These are phyloP conservation scores for Portevinia maculata DNA, from an alignment of 2,888 invertebrate species.

Conservation along the genomic window DNA sequence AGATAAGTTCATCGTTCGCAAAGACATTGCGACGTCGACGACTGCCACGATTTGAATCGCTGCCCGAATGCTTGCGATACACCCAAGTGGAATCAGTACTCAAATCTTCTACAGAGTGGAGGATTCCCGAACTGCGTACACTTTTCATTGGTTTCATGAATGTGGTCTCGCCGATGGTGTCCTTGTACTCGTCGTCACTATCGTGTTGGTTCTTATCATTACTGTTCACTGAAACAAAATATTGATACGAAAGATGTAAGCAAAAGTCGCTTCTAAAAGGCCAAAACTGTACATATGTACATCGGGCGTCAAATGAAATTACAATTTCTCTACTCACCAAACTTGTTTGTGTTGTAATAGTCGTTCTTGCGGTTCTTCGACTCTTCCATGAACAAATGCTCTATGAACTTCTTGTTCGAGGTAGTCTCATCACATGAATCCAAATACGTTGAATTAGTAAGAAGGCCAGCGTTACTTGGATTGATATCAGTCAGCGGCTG, in stretches of 20 bases:
- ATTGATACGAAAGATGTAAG: too few species aligned
- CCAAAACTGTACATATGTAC: too few species aligned
- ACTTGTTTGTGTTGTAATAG: constrained; percentile 78
- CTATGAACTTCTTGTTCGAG: constrained; percentile 81
- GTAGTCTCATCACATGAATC: constrained; percentile 81
- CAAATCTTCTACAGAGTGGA: constrained; percentile 89
- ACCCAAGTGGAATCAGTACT: constrained; percentile 90
- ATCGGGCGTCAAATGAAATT: background rate
- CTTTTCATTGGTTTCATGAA: constrained; percentile 85
- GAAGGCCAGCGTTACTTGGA: constrained; percentile 80
- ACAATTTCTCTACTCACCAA: constrained; percentile 40
- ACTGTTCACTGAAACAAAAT: constrained; percentile 69
- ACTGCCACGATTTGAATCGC: constrained; percentile 82
- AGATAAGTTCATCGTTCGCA: constrained; percentile 82
- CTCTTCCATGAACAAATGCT: constrained; percentile 82
- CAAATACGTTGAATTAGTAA: constrained; percentile 82
- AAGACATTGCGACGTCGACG: constrained; percentile 81
- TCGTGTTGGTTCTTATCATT: constrained; percentile 78
- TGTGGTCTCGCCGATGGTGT: constrained; percentile 84
- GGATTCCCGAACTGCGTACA: constrained; percentile 87
- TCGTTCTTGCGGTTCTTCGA: constrained; percentile 82
- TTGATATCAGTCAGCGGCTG: constrained; percentile 79
- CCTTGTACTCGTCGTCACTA: constrained; percentile 84
- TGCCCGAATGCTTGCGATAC: constrained; percentile 84
- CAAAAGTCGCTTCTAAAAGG: too few species aligned